phyloP scores from a whole-genome alignment of 1,140 invertebrate genomes.

The Cydia pomonella region DNA sequence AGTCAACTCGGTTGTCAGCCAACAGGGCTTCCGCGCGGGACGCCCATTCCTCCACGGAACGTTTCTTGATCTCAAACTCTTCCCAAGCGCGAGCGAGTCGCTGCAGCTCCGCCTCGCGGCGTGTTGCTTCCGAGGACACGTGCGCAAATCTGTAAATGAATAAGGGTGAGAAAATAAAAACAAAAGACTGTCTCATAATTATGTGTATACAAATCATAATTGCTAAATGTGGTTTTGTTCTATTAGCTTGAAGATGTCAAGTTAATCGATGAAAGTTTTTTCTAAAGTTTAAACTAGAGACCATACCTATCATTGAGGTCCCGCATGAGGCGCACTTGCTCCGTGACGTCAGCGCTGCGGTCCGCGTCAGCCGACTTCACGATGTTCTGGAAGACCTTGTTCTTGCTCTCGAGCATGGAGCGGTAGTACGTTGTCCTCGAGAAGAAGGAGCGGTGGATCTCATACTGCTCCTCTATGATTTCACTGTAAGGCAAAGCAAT shows the following conservation, averaged over 20 bases:
- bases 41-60: constrained; percentile 92
- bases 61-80: constrained; percentile 90
- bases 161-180: neutral
- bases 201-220: neutral
- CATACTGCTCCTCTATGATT: constrained; percentile 86
- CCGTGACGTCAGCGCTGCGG: constrained; percentile 86
- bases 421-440: constrained; percentile 93
- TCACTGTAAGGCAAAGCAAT: constrained; percentile 82
- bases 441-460: constrained; percentile 93
- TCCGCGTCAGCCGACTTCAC: constrained; percentile 88
- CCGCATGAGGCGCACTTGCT: constrained; percentile 86
- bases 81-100: constrained; percentile 92
- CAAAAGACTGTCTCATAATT: neutral
- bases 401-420: constrained; percentile 96
- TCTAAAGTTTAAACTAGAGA: too few species aligned
- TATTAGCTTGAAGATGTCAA: too few species aligned
- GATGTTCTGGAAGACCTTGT: constrained; percentile 95
- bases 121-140: constrained; percentile 86
- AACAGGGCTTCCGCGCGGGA: constrained; percentile 91
- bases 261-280: too few species aligned
- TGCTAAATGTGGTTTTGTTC: neutral
- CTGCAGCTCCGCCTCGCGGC: constrained; percentile 90
- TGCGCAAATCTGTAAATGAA: constrained; percentile 83
- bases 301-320: constrained; percentile 86
- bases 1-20: constrained; percentile 90